These are phyloP conservation scores for Paracyclopina nana DNA, from an alignment of 1,140 invertebrate species.

Conservation along the genomic window DNA sequence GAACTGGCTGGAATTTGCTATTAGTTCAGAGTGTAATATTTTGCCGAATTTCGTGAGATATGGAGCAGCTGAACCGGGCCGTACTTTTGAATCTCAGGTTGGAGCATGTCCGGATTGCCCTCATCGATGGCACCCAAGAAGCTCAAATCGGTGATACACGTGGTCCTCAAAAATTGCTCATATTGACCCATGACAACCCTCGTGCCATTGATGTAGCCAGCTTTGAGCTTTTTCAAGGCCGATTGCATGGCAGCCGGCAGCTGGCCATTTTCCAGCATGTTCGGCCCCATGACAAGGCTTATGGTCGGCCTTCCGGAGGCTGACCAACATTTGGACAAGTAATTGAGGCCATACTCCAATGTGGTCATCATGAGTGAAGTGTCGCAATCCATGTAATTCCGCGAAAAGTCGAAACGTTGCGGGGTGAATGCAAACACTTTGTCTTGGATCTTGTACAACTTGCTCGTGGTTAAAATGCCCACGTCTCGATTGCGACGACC, in stretches of 20 bases:
- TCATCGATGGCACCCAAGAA: slow-evolving; percentile 40
- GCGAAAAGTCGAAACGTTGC: slow-evolving; percentile 30
- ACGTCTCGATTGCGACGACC: slow-evolving; percentile 88
- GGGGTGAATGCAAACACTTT: slow-evolving; percentile 95
- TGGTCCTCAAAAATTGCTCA: slow-evolving; percentile 12
- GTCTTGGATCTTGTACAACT: slow-evolving; percentile 86
- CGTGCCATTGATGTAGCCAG: slow-evolving; percentile 94
- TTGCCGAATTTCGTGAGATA: no score
- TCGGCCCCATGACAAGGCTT: slow-evolving; percentile 12
- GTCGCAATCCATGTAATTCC: slow-evolving; percentile 15
- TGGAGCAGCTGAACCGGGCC: neutral
- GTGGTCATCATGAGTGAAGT: slow-evolving; percentile 13
- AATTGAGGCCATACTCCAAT: slow-evolving; percentile 13
- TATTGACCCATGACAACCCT: slow-evolving; percentile 33
- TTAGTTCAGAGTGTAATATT: no score
- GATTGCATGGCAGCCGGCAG: slow-evolving; percentile 83
- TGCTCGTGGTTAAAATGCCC: slow-evolving; percentile 88
- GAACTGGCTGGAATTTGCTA: no score
- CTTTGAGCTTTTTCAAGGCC: slow-evolving; percentile 94
- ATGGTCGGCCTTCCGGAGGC: slow-evolving; percentile 15
- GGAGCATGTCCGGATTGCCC: slow-evolving; percentile 59
- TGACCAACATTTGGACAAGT: slow-evolving; percentile 8
- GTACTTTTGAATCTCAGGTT: slow-evolving; percentile 61
- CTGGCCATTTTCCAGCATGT: slow-evolving; percentile 56
- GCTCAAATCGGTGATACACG: neutral